Conservation (phyloP, 35 echinoderm and acorn worm genomes). For the Ophiothrix spiculata region DNA sequence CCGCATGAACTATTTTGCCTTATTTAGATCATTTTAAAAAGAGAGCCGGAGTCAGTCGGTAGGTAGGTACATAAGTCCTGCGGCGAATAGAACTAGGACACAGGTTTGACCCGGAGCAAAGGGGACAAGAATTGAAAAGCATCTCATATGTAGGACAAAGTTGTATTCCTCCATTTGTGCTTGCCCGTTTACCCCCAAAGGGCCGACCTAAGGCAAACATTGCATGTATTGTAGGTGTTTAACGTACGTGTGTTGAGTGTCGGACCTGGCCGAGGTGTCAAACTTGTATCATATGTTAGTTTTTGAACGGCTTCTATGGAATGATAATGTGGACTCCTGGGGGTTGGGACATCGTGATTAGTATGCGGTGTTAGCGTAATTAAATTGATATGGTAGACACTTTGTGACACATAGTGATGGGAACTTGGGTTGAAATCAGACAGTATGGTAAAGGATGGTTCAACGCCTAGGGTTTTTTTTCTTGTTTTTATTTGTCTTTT, state of each 20-base stretch:
- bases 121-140: not conserved
- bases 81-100: not conserved
- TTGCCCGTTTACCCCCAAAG: not conserved
- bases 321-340: not conserved
- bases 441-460: too few relatives aligned
- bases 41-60: too few relatives aligned
- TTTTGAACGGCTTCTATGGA: not conserved
- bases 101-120: not conserved
- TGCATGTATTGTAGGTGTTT: constrained; percentile 1
- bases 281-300: constrained; percentile 9
- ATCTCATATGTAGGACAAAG: not conserved
- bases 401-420: not conserved
- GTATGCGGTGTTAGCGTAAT: not conserved
- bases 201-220: not conserved
- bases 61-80: not conserved
- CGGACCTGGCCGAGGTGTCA: not conserved
- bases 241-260: not conserved
- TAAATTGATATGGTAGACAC: constrained; percentile 16
- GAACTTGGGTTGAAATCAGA: not conserved
- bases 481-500: too few relatives aligned
- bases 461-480: too few relatives aligned
- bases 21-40: not conserved
- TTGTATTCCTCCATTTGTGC: not conserved
- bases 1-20: not conserved
- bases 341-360: not conserved